phyloP scores from a whole-genome alignment of 2,113 vertebrate species.

The Callaeas wilsoni region DNA sequence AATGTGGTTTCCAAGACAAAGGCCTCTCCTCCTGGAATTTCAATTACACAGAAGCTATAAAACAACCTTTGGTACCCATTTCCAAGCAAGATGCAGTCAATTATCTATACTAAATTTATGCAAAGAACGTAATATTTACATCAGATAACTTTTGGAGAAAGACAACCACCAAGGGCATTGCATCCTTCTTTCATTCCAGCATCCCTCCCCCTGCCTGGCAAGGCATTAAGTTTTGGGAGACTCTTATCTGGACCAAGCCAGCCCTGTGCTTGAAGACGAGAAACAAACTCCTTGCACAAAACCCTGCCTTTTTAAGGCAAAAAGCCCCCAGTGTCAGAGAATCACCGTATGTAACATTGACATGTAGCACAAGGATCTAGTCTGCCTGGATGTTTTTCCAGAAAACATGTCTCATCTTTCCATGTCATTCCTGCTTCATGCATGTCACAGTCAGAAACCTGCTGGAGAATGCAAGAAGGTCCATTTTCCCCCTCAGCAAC shows the following conservation, averaged over 20 bases:
- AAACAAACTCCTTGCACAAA: not conserved
- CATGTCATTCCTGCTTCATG: fast-evolving
- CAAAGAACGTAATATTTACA: constrained; percentile 29
- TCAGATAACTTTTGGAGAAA: not conserved
- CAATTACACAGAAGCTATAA: constrained; percentile 20
- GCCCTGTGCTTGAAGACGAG: not conserved
- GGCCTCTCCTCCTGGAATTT: constrained; percentile 12
- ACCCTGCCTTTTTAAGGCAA: not conserved
- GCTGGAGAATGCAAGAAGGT: fast-evolving
- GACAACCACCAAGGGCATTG: constrained; percentile 1
- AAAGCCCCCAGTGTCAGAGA: not conserved
- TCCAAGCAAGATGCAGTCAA: constrained; percentile 50
- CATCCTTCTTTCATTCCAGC: not conserved
- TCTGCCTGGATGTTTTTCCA: not conserved
- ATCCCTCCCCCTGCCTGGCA: not conserved
- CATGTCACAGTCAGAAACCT: fast-evolving
- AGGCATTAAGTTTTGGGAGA: not conserved
- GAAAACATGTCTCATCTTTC: fast-evolving
- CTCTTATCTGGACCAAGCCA: not conserved
- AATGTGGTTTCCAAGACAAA: constrained; percentile 18
- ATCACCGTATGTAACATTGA: fast-evolving
- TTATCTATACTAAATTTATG: constrained; percentile 43
- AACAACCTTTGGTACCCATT: constrained; percentile 7
- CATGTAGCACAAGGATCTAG: fast-evolving
- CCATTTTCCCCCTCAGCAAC: not conserved